Conservation (phyloP, 1,140 invertebrate genomes). For the Saxidomus purpurata region DNA sequence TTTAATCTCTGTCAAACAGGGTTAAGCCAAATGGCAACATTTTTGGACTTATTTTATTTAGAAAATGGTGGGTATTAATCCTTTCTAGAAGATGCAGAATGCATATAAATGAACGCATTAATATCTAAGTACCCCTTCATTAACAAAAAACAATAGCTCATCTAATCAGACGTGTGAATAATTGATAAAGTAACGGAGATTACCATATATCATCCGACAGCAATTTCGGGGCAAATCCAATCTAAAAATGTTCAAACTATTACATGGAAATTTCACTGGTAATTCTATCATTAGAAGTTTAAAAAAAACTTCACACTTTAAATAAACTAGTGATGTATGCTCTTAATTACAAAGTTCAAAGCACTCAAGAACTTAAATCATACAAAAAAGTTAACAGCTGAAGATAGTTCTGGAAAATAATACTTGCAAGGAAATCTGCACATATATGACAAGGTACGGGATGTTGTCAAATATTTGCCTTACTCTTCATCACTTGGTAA, state of each 20-base stretch:
- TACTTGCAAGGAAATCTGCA: too few species aligned
- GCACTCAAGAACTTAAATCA: too few species aligned
- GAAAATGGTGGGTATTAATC: neutral
- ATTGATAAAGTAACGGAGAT: conserved; percentile 12
- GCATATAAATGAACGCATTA: conserved; percentile 57
- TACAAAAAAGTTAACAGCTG: too few species aligned
- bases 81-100: conserved; percentile 11
- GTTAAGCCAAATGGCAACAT: conserved; percentile 25
- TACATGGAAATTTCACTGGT: neutral
- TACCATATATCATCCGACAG: neutral
- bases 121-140: conserved; percentile 35
- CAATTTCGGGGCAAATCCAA: neutral
- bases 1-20: neutral
- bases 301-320: neutral
- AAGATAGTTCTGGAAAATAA: too few species aligned
- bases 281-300: neutral
- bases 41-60: neutral
- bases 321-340: too few species aligned
- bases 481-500: too few species aligned
- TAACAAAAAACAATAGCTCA: conserved; percentile 41
- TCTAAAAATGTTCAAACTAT: conserved; percentile 3
- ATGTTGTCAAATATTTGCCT: too few species aligned
- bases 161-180: conserved; percentile 34
- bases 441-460: too few species aligned
- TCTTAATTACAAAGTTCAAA: too few species aligned